phyloP scores from a whole-genome alignment of 2,888 invertebrate species.

The Tridacna gigas region DNA sequence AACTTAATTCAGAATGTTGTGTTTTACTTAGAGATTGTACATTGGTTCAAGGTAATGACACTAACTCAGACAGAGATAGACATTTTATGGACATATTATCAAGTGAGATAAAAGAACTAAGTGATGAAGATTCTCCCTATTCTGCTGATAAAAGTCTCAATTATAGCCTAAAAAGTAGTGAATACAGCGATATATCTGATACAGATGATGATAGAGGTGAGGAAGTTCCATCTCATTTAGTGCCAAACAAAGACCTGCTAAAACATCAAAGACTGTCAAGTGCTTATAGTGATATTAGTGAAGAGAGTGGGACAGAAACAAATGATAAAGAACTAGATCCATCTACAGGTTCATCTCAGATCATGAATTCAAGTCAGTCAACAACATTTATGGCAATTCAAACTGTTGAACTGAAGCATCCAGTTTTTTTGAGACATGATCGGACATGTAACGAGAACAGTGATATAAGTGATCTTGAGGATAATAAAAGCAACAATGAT shows the following conservation, averaged over 20 bases:
- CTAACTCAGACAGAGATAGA: background rate
- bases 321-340: background rate
- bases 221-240: background rate
- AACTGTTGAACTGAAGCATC: no score
- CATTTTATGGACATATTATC: conserved; percentile 28
- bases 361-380: no score
- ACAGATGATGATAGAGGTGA: background rate
- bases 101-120: background rate
- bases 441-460: no score
- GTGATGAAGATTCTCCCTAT: background rate
- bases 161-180: conserved; percentile 4
- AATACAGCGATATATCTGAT: conserved; percentile 26
- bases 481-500: no score
- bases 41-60: no score
- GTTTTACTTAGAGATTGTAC: background rate
- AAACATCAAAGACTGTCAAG: background rate
- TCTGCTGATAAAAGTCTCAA: background rate
- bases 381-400: no score
- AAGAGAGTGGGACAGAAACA: conserved; percentile 6
- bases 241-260: background rate
- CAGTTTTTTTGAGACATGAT: no score
- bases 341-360: no score
- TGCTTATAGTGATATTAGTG: conserved; percentile 28
- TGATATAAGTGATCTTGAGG: no score
- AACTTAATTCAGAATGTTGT: background rate